Base-by-base conservation (phyloP, 2,888 invertebrate species). In the Dynastes grantii region DNA sequence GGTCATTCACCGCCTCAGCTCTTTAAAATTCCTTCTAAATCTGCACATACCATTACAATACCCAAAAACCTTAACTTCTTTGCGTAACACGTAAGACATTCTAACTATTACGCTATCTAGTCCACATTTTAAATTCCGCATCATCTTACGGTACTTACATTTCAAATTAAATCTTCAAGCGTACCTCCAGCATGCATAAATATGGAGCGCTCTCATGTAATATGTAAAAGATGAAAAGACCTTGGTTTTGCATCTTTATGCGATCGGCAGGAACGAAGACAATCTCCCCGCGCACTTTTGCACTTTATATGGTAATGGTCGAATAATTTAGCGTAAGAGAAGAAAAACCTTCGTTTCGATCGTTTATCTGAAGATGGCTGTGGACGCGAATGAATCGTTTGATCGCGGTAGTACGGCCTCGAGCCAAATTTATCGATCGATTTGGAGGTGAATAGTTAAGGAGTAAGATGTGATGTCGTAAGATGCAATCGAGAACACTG, bases 211-310 rank as follows among this genome's bases (percentile, higher is more conserved):
- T 55, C 22, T 55, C 55, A 55, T 55, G 22, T 22, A 55, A 55
- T 55, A 55, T 55, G 55, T 16, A 55, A 55, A 55, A 55, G 55
- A 55, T 22, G 55, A 16, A 55, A 55, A 55, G 55, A 55, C 55
- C 55, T 55, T 55, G 55, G 55, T 55, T 55, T 55, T 45, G 55
- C 55, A 55, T 55, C 55, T 55, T 55, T 55, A 55, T 45, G 22
- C 55, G 22, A 13, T n/a, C 55, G 6, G 45, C 8, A 8, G 45
- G 45, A 8, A 45, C 45, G 11, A 45, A n/a, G 55, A n/a, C n/a
- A n/a, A 55, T n/a, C 16, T 16, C 55, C 55, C 8, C 55, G n/a
- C 55, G 55, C n/a, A 3, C 55, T 4, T 22, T 55, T 8, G 13
- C 55, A 22, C 55, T 55, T 16, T 55, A 16, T 55, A 55, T 16